Evolutionary conservation across 2,113 vertebrate species (phyloP), one percentile per base, ranked within the genome.

Genomic region (Suncus etruscus): DNA sequence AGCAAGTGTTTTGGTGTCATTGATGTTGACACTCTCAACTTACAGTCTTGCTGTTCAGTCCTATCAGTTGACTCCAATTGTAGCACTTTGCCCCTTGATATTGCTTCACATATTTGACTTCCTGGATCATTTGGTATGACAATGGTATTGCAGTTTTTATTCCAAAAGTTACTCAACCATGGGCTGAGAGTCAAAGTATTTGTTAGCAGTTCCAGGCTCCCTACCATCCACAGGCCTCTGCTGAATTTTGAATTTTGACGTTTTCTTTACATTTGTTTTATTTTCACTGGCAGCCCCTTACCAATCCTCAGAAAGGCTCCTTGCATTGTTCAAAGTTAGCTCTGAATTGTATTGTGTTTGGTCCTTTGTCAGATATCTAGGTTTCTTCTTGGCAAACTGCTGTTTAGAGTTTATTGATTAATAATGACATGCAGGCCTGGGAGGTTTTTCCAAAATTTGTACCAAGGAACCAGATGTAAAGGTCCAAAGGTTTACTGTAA

Each of bases 211-310:
- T 50, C 81, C 58, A 72, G 47, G 76, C 63, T 90, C 51, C 31
- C 24, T 83, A 70, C 86, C 31, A 51, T 76, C 66, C 86, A 48
- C 84, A 86, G 72, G 51, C 93, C 48, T 90, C 66, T 90, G 66
- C 39, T 51, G 72, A 31, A 50, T 83, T 87, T 65, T 29, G 86
- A 82, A 47, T 76, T 88, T 85, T 87, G 78, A 69, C 78, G n/a
- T 66, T 83, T 79, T 79, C 70, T 88, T 75, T 85, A 5, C 7
- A 50, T 88, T 84, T 87, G 70, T 32, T 93, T 63, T 94, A 51
- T 95, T 94, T 93, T 86, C 72, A 78, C 84, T 95, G 85, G 91
- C 82, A 73, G 51, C 66, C 25, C 69, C 80, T 61, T 89, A 54
- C 84, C 70, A 86, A 58, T 16, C 39, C 24, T 78, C 32, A 87